Evolutionary conservation across 2,113 vertebrate species (phyloP).

Genomic region (Pseudopodoces humilis): DNA sequence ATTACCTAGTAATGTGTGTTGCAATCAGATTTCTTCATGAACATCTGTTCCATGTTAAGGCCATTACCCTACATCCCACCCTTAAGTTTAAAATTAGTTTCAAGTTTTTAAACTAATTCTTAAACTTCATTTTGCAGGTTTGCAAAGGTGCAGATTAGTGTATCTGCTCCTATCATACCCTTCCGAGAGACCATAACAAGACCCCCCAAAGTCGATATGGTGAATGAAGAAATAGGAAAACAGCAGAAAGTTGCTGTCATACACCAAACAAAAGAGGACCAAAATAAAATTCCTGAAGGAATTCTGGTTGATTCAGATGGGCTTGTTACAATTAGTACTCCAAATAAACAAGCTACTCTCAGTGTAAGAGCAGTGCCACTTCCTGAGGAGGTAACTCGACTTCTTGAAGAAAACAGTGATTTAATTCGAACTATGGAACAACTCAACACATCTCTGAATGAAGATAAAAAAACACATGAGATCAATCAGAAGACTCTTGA

Average conservation of each 20-base stretch:
- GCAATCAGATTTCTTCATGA: not conserved
- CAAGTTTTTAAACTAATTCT: not conserved
- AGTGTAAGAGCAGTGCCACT: conserved; percentile 85
- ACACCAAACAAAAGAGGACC: conserved; percentile 90
- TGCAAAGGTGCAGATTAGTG: conserved; percentile 92
- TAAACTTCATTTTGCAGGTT: conserved; percentile 78
- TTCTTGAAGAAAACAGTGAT: conserved; percentile 86
- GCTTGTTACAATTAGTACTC: conserved; percentile 87
- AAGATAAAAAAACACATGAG: conserved; percentile 76
- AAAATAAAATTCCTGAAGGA: conserved; percentile 80
- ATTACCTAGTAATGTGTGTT: not conserved
- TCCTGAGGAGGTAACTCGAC: conserved; percentile 84
- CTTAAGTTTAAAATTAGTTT: not conserved
- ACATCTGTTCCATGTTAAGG: not conserved
- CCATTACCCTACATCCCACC: not conserved
- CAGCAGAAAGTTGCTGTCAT: conserved; percentile 95
- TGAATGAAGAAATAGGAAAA: conserved; percentile 94
- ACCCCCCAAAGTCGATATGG: conserved; percentile 97
- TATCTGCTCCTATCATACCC: conserved; percentile 91
- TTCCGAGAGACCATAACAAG: conserved; percentile 93
- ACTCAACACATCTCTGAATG: conserved; percentile 81
- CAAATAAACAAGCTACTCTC: conserved; percentile 87
- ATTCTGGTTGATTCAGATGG: conserved; percentile 85
- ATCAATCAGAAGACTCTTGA: conserved; percentile 79
- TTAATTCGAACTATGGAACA: conserved; percentile 91